Conservation (phyloP, 53 echinoderm and acorn worm genomes). For the Actinopyga echinites region DNA sequence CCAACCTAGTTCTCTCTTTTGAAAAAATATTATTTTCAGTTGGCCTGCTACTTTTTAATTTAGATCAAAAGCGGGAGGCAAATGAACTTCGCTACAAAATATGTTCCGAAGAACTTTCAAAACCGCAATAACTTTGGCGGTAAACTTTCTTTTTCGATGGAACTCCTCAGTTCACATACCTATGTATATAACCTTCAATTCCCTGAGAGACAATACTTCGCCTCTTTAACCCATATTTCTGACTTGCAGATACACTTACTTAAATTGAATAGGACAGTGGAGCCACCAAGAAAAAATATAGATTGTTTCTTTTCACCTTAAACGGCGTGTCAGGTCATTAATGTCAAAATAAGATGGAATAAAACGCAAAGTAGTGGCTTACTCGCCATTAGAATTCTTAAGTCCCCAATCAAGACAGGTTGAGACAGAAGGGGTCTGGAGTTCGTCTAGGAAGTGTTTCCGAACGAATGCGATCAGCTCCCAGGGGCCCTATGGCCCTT, state of each 20-base stretch:
- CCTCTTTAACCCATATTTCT: constrained; percentile 32
- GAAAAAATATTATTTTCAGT: too few species aligned
- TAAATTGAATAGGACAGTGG: constrained; percentile 28
- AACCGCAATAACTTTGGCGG: too few species aligned
- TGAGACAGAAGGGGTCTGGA: too few species aligned
- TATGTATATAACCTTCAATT: too few species aligned
- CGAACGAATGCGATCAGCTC: not conserved
- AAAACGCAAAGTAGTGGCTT: not conserved
- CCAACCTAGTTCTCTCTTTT: too few species aligned
- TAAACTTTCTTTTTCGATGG: too few species aligned
- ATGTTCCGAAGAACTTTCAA: too few species aligned
- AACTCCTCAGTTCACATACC: too few species aligned
- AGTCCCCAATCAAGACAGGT: not conserved
- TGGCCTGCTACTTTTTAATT: too few species aligned
- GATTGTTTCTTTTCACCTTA: constrained; percentile 32
- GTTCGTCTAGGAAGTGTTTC: too few species aligned
- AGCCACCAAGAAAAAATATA: constrained; percentile 23
- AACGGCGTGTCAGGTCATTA: constrained; percentile 28
- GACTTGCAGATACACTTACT: constrained; percentile 26
- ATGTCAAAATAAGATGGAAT: constrained; percentile 22
- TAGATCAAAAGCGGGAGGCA: too few species aligned
- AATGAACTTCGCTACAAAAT: too few species aligned
- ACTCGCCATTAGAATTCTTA: constrained; percentile 12
- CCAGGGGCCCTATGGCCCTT: constrained; percentile 23
- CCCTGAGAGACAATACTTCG: not conserved